phyloP scores from a whole-genome alignment of 2,113 vertebrate genomes.

The Marmota monax region DNA sequence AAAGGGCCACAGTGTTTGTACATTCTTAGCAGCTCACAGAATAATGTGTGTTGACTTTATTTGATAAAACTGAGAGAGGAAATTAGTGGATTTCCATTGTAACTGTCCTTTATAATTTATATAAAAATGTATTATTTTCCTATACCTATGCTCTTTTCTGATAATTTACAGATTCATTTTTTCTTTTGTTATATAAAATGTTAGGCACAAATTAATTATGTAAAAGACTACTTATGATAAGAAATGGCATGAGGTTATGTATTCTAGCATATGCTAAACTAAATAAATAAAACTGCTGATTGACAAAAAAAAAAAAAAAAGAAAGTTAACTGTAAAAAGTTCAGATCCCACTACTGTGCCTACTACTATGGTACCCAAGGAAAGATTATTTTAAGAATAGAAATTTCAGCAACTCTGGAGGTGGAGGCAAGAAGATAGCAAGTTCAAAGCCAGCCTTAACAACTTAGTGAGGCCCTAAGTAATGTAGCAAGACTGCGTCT shows the following conservation, averaged over 20 bases:
- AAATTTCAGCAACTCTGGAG: not conserved
- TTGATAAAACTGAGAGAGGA: slow-evolving; percentile 33
- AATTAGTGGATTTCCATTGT: slow-evolving; percentile 21
- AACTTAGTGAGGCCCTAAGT: too few species aligned
- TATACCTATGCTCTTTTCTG: slow-evolving; percentile 40
- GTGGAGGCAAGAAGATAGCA: too few species aligned
- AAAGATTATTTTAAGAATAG: not conserved
- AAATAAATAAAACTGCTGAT: slow-evolving; percentile 71
- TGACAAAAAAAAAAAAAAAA: too few species aligned
- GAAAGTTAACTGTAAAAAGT: too few species aligned
- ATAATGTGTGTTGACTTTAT: not conserved
- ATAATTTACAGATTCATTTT: slow-evolving; percentile 20
- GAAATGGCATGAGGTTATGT: not conserved
- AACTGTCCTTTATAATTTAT: slow-evolving; percentile 61
- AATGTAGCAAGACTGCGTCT: too few species aligned
- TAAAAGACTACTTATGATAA: not conserved
- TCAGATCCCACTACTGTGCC: not conserved
- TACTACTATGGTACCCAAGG: not conserved
- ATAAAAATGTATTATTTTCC: slow-evolving; percentile 58
- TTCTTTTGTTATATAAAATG: slow-evolving; percentile 51
- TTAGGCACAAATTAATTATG: slow-evolving; percentile 29
- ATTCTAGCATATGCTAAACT: slow-evolving; percentile 20
- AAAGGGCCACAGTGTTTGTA: not conserved
- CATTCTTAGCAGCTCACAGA: not conserved
- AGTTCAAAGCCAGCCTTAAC: too few species aligned